These are phyloP conservation scores for Lycodopsis pacificus DNA, from an alignment of 2,797 vertebrate genomes.

Conservation along the genomic window DNA sequence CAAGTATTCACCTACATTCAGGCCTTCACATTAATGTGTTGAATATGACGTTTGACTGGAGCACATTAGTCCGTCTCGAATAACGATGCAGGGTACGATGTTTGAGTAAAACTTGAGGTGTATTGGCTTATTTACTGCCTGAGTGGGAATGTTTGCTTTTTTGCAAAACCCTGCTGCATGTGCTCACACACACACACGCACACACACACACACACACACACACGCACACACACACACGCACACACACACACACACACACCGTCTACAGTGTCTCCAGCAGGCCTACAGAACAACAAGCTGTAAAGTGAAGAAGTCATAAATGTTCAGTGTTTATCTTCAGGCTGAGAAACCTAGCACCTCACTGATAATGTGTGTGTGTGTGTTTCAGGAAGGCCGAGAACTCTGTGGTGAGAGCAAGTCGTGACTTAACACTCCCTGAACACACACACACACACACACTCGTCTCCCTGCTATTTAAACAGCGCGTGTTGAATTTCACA, in stretches of 20 bases:
- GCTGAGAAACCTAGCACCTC: slow-evolving; percentile 61
- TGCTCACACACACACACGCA: background rate
- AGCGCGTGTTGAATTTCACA: slow-evolving; percentile 86
- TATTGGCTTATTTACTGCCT: slow-evolving; percentile 9
- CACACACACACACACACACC: slow-evolving; percentile 5
- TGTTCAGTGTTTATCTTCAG: slow-evolving; percentile 69
- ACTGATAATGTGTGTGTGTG: slow-evolving; percentile 70
- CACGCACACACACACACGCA: background rate
- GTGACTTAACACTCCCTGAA: slow-evolving; percentile 58
- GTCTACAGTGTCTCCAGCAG: slow-evolving; percentile 18
- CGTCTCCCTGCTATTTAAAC: slow-evolving; percentile 76
- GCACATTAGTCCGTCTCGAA: background rate
- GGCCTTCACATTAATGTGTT: background rate
- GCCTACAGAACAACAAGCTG: slow-evolving; percentile 51
- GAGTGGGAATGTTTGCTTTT: slow-evolving; percentile 33
- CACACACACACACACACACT: slow-evolving; percentile 45
- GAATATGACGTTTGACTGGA: background rate
- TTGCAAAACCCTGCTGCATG: slow-evolving; percentile 16
- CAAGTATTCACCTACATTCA: background rate
- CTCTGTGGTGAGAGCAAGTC: slow-evolving; percentile 43
- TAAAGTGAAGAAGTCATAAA: slow-evolving; percentile 68
- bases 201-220: slow-evolving; percentile 1
- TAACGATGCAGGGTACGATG: background rate
- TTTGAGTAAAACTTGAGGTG: background rate
- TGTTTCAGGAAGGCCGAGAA: slow-evolving; percentile 61